These are phyloP conservation scores for Drosophila subobscura DNA, from an alignment of 1,140 invertebrate species.

Conservation along the genomic window DNA sequence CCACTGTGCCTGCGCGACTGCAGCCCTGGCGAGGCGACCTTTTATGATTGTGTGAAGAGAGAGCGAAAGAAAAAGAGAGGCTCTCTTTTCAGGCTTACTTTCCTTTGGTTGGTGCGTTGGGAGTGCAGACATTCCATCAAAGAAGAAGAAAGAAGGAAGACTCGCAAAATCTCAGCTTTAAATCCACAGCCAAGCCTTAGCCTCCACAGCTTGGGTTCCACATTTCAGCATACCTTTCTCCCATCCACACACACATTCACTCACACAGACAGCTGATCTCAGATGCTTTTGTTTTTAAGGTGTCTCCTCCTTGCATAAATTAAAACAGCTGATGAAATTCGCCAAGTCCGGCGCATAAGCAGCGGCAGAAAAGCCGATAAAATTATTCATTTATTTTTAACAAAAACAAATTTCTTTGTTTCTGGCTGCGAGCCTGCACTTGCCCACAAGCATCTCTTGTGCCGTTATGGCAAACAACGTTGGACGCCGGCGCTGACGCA, in stretches of 20 bases:
- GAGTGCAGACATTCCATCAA: no score
- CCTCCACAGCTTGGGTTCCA: no score
- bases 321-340: slow-evolving; percentile 81
- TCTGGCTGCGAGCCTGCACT: slow-evolving; percentile 13
- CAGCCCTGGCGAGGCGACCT: slow-evolving; percentile 52
- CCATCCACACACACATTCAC: not conserved
- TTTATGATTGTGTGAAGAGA: no score
- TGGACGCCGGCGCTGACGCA: not conserved
- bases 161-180: not conserved
- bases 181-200: not conserved
- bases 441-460: slow-evolving; percentile 14
- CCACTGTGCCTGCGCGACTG: not conserved
- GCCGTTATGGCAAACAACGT: slow-evolving; percentile 43
- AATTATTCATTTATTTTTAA: slow-evolving; percentile 74
- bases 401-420: slow-evolving; percentile 39
- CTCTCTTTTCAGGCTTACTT: no score
- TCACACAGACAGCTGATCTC: not conserved
- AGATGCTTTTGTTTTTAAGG: no score
- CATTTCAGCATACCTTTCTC: not conserved
- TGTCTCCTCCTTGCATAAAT: slow-evolving; percentile 74
- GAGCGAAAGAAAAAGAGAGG: no score
- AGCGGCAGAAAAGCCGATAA: slow-evolving; percentile 37
- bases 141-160: no score
- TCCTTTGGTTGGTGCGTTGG: not conserved
- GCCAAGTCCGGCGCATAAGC: slow-evolving; percentile 68